These are phyloP conservation scores for Poicephalus gulielmi DNA, from an alignment of 2,113 vertebrate genomes.

Conservation along the genomic window DNA sequence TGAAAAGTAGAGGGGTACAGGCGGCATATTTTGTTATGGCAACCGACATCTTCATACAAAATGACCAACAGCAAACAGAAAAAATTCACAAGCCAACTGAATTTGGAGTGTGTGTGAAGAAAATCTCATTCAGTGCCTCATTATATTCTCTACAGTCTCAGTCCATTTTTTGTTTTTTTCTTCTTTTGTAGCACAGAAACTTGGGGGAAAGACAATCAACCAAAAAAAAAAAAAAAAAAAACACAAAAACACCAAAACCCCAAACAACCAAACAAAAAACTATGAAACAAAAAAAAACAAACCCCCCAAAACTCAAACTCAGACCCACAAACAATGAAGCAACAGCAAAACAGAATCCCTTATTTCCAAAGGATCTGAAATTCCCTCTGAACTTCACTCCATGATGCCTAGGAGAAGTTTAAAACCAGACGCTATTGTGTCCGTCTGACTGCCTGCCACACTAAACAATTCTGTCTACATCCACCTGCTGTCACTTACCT, in stretches of 20 bases:
- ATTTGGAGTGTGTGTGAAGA: background rate
- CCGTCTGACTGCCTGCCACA: background rate
- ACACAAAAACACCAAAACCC: background rate
- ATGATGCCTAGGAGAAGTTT: background rate
- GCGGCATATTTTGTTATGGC: rapidly evolving
- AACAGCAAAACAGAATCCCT: background rate
- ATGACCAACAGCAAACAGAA: background rate
- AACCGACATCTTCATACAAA: background rate
- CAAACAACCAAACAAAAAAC: background rate
- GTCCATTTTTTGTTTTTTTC: background rate
- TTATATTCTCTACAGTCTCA: background rate
- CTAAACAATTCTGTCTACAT: background rate
- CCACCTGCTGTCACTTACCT: background rate
- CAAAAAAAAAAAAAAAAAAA: background rate
- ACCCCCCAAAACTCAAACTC: background rate
- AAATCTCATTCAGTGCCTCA: background rate
- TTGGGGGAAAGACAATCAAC: background rate
- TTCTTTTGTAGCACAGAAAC: background rate
- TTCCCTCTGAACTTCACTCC: background rate
- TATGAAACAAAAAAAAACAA: background rate
- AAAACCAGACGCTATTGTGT: background rate
- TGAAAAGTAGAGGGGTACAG: background rate
- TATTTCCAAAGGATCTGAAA: background rate
- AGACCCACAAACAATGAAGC: background rate
- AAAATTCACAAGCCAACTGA: background rate